Base-by-base conservation (phyloP, 2,113 vertebrate genomes). In the Acanthisitta chloris region DNA sequence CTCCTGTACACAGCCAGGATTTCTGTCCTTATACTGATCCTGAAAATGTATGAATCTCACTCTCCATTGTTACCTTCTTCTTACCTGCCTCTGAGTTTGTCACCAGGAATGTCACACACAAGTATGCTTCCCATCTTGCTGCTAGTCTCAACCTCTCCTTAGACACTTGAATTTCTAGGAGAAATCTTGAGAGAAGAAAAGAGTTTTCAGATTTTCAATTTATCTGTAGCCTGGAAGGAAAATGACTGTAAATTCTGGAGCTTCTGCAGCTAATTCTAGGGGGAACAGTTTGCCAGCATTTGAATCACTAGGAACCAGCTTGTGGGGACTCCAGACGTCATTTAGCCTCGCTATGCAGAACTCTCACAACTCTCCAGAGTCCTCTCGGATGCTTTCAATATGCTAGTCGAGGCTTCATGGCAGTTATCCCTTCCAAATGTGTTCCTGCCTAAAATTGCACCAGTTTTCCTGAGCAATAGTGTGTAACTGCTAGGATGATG, bases 341-440 rank as follows among this genome's bases (percentile, higher is more conserved):
- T 92, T 96, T 94, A 95, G 86, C 79, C 64, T 94, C 29, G 21
- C 88, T 81, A 72, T 94, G 89, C 86, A 92, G 79, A 94, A n/a
- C 74, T 91, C 65, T 80, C 71, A 52, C 51, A 94, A 64, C 77
- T 74, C 92, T 88, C 82, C 26, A 20, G 93, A 86, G 90, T 73
- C 48, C 71, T 28, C 34, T 74, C 40, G 38, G 46, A 80, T 38
- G 43, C 88, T 95, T 92, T 95, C 92, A 94, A 81, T 90, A 83
- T 88, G 86, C 90, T 84, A 81, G 46, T 38, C 79, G 45, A 81
- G 82, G 42, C 76, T 88, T 16, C 4, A 1, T 66, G 88, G 74
- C 61, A 77, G 28, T 87, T 86, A 77, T 21, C 62, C 20, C 33
- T 85, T 92, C 65, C 70, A 86, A 78, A 88, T 19, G 29, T 81